Evolutionary conservation across 2,888 invertebrate genomes (phyloP).

Genomic region (Cryptus viduatorius): DNA sequence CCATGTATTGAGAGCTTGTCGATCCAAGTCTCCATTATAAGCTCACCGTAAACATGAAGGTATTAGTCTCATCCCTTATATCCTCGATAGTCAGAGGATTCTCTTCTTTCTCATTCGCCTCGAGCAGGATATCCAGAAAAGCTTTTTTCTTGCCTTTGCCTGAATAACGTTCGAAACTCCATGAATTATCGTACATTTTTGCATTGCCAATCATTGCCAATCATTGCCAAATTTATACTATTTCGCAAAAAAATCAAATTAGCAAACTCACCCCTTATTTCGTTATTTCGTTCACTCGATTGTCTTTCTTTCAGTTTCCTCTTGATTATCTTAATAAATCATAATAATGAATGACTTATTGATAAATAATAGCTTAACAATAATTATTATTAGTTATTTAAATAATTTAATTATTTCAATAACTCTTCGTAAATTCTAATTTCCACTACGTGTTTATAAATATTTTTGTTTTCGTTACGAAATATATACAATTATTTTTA

Average conservation of each 20-base stretch:
- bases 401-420: too few relatives aligned
- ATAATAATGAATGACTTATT: too few relatives aligned
- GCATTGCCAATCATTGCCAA: not conserved
- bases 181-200: not conserved
- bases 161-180: conserved; percentile 13
- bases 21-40: not conserved
- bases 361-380: too few relatives aligned
- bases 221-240: not conserved
- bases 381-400: too few relatives aligned
- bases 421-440: too few relatives aligned
- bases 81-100: conserved; percentile 87
- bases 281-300: conserved; percentile 2
- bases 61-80: conserved; percentile 90
- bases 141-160: conserved; percentile 88
- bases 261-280: conserved; percentile 52
- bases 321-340: conserved; percentile 71
- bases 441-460: not conserved
- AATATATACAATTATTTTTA: not conserved
- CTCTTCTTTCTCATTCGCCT: conserved; percentile 87
- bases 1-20: conserved; percentile 62
- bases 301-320: conserved; percentile 71
- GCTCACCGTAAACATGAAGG: conserved; percentile 90
- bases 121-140: conserved; percentile 89
- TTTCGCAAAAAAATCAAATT: not conserved
- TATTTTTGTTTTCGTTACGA: not conserved